Evolutionary conservation across 2,888 invertebrate species (phyloP).

Genomic region (Megalurothrips usitatus): DNA sequence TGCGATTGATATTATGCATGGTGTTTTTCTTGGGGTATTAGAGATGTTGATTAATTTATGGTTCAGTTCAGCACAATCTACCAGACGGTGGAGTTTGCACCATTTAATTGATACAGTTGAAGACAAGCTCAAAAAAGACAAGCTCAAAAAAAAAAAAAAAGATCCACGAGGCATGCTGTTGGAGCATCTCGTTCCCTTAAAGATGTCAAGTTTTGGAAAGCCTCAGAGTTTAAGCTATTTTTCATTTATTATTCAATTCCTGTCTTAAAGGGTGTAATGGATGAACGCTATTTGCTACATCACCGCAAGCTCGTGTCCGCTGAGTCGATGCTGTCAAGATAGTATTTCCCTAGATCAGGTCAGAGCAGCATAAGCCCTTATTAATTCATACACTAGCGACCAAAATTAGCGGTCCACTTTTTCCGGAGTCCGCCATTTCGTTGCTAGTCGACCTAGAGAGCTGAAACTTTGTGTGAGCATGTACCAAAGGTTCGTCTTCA

Average conservation of each 20-base stretch:
- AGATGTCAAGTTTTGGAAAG: neutral
- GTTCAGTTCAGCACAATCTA: neutral
- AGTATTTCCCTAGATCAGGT: neutral
- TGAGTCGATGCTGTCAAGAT: neutral
- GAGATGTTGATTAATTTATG: neutral
- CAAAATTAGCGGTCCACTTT: too few species aligned
- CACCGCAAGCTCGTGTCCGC: neutral
- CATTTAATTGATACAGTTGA: neutral
- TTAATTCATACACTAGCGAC: neutral
- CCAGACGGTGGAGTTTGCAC: neutral
- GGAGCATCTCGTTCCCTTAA: neutral
- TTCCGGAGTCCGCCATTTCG: too few species aligned
- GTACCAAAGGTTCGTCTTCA: too few species aligned
- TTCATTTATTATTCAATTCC: conserved; percentile 25
- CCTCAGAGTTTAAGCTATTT: conserved; percentile 4
- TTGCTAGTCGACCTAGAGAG: too few species aligned
- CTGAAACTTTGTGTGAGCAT: too few species aligned
- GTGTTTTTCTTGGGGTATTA: neutral
- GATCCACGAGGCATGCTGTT: neutral
- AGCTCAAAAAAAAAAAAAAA: too few species aligned
- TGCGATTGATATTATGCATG: neutral
- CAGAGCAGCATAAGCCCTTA: neutral
- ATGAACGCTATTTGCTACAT: neutral
- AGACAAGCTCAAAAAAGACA: neutral
- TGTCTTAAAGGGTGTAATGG: neutral